These are phyloP conservation scores for Pontoporia blainvillei DNA, from an alignment of 2,113 vertebrate genomes.

Conservation along the genomic window DNA sequence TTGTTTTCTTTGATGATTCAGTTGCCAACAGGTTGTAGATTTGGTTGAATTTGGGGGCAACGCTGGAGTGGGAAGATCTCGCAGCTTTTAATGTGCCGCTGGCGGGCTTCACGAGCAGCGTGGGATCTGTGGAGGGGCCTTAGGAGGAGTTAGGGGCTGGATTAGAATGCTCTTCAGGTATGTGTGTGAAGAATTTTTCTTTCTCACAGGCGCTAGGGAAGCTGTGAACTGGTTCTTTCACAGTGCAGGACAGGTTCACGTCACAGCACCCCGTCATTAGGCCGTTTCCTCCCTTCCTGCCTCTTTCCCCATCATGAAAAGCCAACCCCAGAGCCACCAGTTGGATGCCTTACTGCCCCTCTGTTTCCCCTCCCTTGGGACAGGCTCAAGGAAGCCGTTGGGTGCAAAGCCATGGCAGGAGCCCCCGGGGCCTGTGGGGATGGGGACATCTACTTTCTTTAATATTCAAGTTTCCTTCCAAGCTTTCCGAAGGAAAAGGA, in stretches of 20 bases:
- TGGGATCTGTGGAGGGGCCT: not conserved
- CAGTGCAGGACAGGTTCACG: accelerated
- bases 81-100: not conserved
- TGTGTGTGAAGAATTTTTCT: not conserved
- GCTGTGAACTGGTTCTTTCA: not conserved
- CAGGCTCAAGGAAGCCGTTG: not conserved
- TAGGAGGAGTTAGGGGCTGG: not conserved
- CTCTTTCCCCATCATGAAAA: not conserved
- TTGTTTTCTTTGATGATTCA: not conserved
- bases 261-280: not conserved
- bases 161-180: not conserved
- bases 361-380: not conserved
- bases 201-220: not conserved
- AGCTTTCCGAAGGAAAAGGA: not conserved
- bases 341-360: not conserved
- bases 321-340: not conserved
- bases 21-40: not conserved
- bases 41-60: no score
- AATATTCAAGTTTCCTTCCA: not conserved
- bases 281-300: not conserved
- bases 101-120: not conserved
- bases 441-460: not conserved
- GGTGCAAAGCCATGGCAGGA: not conserved
- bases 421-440: not conserved
- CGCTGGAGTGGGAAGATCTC: accelerated